Percentiles rank a stretch among this genome's conserved stretches.
Conservation (phyloP, 2,888 invertebrate species). For the Megaustenia siamemsis region DNA sequence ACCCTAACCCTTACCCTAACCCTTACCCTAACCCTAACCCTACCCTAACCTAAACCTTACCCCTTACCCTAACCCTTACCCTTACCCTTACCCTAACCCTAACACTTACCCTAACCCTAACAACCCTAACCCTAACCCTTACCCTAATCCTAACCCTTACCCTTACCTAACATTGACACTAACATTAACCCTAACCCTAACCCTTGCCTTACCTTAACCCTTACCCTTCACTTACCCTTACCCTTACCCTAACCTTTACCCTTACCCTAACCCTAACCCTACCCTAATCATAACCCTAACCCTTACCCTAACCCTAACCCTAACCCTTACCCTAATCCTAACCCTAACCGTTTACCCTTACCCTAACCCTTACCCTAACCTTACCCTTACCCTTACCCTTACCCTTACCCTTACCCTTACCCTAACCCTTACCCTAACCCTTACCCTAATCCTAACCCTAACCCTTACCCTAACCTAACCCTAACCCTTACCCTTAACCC, state of each 20-base stretch:
- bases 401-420: conserved; percentile 62
- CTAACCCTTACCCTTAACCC: conserved; percentile 6
- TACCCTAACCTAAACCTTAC: conserved; percentile 33
- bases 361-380: conserved; percentile 17
- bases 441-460: background rate
- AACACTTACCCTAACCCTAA: conserved; percentile 37
- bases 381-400: conserved; percentile 60
- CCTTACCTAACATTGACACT: conserved; percentile 52
- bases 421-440: conserved; percentile 61
- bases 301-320: conserved; percentile 27
- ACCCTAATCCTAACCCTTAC: conserved; percentile 62
- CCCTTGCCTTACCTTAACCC: conserved; percentile 64
- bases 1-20: conserved; percentile 45
- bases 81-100: conserved; percentile 46
- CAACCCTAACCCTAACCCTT: conserved; percentile 61
- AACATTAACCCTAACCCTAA: conserved; percentile 36
- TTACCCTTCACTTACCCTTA: conserved; percentile 57
- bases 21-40: conserved; percentile 61
- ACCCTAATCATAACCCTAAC: conserved; percentile 37
- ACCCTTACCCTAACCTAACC: background rate
- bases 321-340: background rate
- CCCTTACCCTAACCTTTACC: conserved; percentile 54
- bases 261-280: conserved; percentile 37
- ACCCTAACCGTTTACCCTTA: conserved; percentile 20
- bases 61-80: conserved; percentile 43